These are phyloP conservation scores for Torymus aiolomorphi DNA, from an alignment of 2,888 invertebrate genomes.

Conservation along the genomic window DNA sequence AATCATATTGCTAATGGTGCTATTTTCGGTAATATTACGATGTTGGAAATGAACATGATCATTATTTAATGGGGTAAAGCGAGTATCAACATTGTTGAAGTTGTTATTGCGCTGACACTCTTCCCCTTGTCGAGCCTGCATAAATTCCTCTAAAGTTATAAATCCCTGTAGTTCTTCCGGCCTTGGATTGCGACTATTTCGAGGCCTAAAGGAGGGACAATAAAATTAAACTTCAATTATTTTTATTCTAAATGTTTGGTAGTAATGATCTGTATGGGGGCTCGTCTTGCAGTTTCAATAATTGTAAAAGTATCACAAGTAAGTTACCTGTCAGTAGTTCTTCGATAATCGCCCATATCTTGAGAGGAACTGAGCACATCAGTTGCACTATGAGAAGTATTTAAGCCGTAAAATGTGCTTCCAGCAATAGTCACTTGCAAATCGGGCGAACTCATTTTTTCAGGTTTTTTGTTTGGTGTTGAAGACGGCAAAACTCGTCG, in stretches of 20 bases:
- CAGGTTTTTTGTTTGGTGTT: constrained; percentile 68
- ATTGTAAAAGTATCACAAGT: background rate
- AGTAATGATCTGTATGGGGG: too few species aligned
- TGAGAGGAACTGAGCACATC: constrained; percentile 68
- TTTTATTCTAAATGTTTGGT: background rate
- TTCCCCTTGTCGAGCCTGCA: constrained; percentile 86
- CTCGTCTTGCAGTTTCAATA: too few species aligned
- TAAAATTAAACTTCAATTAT: constrained; percentile 33
- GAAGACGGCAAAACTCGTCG: constrained; percentile 79
- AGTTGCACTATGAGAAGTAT: constrained; percentile 68
- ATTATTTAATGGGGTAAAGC: constrained; percentile 66
- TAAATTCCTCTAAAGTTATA: constrained; percentile 87
- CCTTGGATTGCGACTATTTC: constrained; percentile 66
- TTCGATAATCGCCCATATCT: constrained; percentile 72
- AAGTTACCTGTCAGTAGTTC: constrained; percentile 69
- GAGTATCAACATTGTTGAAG: constrained; percentile 51
- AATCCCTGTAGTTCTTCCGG: constrained; percentile 82
- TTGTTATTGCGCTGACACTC: constrained; percentile 78
- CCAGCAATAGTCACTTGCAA: constrained; percentile 71
- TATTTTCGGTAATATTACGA: constrained; percentile 62
- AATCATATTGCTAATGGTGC: constrained; percentile 54
- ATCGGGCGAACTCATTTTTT: constrained; percentile 68
- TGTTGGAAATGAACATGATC: constrained; percentile 70
- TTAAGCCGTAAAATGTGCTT: constrained; percentile 72
- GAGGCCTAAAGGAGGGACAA: constrained; percentile 56